Conservation (phyloP, 1,140 invertebrate species). For the Drosophila cardini region DNA sequence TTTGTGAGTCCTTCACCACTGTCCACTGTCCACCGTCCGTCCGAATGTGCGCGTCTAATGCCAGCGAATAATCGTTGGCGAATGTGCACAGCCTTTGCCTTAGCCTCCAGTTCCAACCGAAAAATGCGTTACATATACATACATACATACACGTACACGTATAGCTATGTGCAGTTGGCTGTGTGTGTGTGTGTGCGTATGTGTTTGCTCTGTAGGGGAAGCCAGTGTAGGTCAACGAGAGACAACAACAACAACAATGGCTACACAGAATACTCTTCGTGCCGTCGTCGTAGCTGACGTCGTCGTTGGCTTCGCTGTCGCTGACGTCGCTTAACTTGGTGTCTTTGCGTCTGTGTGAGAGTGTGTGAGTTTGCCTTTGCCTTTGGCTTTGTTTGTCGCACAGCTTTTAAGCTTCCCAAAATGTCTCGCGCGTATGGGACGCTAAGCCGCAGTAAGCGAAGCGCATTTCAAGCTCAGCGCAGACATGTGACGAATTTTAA, state of each 20-base stretch:
- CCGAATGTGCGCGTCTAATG: constrained; percentile 62
- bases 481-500: constrained; percentile 24
- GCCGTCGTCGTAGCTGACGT: constrained; percentile 6
- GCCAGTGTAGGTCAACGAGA: constrained; percentile 77
- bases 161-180: constrained; percentile 28
- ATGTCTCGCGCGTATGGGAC: constrained; percentile 27
- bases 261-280: constrained; percentile 37
- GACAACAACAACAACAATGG: constrained; percentile 42
- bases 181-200: not conserved
- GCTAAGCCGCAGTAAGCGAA: constrained; percentile 25
- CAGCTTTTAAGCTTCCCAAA: constrained; percentile 48
- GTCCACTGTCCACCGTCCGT: constrained; percentile 7
- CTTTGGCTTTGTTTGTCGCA: constrained; percentile 13
- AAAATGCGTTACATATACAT: constrained; percentile 42
- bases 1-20: not conserved
- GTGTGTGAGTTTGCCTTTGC: not conserved
- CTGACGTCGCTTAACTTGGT: not conserved
- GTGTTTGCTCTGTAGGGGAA: constrained; percentile 34
- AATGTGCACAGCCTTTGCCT: constrained; percentile 68
- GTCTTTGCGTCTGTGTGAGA: too few relatives aligned
- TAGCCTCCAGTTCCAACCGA: constrained; percentile 55
- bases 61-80: constrained; percentile 78
- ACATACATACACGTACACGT: constrained; percentile 16
- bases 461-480: not conserved
- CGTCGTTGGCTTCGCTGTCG: not conserved